Evolutionary conservation across 2,113 vertebrate species (phyloP).

Genomic region (Sinosuthora webbiana): DNA sequence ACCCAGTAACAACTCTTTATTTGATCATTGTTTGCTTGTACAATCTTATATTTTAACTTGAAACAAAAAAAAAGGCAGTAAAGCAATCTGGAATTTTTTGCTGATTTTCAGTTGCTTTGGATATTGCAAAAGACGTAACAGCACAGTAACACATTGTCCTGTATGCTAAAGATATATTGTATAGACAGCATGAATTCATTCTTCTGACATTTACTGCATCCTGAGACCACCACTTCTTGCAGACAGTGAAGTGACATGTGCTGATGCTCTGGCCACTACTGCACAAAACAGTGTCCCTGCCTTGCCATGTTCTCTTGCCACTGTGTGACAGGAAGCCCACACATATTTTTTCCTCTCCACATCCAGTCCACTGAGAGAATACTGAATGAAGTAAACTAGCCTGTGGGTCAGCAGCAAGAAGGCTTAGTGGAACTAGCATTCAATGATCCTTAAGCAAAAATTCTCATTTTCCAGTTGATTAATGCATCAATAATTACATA

Average conservation of each 20-base stretch:
- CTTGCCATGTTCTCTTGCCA: neutral
- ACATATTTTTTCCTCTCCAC: neutral
- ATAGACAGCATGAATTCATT: neutral
- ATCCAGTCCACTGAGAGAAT: neutral
- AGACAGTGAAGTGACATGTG: neutral
- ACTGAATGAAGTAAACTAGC: neutral
- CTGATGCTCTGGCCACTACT: neutral
- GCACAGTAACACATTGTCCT: neutral
- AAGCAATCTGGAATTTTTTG: neutral
- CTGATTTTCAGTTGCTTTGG: neutral
- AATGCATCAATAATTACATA: neutral
- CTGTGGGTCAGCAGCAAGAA: neutral
- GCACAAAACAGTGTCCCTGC: neutral
- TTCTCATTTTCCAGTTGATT: neutral
- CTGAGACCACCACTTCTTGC: neutral
- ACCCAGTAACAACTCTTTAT: conserved; percentile 41
- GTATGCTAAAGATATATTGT: neutral
- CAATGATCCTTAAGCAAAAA: neutral
- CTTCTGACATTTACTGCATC: neutral
- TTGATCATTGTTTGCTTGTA: conserved; percentile 2
- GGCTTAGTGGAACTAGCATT: neutral
- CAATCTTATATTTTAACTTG: neutral
- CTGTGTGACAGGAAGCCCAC: neutral
- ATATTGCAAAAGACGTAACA: neutral
- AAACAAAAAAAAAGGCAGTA: conserved; percentile 21